These are phyloP conservation scores for Microctenopoma lineatum DNA, from an alignment of 2,797 vertebrate species.

Conservation along the genomic window DNA sequence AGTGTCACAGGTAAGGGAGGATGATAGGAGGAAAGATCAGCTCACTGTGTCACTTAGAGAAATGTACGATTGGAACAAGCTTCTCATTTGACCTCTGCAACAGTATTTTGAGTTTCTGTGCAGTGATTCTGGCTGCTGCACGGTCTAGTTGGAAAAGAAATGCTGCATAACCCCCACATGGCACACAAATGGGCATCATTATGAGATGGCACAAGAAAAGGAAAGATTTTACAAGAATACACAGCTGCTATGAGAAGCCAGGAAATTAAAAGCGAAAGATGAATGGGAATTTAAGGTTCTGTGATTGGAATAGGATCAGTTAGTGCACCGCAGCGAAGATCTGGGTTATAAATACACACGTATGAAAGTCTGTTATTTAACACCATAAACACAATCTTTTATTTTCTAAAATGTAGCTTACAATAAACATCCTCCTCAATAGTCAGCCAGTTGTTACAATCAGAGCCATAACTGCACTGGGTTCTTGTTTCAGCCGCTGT, in stretches of 20 bases:
- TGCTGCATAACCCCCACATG: not conserved
- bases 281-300: conserved; percentile 26
- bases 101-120: conserved; percentile 18
- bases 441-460: conserved; percentile 64
- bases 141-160: conserved; percentile 25
- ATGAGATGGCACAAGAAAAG: conserved; percentile 17
- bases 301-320: conserved; percentile 19
- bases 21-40: not conserved
- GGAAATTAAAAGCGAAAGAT: conserved; percentile 9
- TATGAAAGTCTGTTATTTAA: conserved; percentile 61
- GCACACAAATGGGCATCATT: conserved; percentile 8
- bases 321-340: conserved; percentile 7
- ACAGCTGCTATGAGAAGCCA: conserved; percentile 9
- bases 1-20: conserved; percentile 91
- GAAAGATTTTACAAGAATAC: not conserved
- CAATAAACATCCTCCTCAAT: conserved; percentile 58
- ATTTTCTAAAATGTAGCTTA: conserved; percentile 57
- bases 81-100: conserved; percentile 23
- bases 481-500: conserved; percentile 77
- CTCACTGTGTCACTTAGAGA: not conserved
- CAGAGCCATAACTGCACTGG: conserved; percentile 51
- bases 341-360: conserved; percentile 53
- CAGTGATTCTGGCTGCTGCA: conserved; percentile 27
- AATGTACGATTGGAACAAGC: conserved; percentile 27
- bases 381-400: conserved; percentile 57